Percentiles rank a stretch among this genome's conserved stretches.
These are phyloP conservation scores for Rhyacichthys aspro DNA, from an alignment of 2,797 vertebrate genomes.

Conservation along the genomic window DNA sequence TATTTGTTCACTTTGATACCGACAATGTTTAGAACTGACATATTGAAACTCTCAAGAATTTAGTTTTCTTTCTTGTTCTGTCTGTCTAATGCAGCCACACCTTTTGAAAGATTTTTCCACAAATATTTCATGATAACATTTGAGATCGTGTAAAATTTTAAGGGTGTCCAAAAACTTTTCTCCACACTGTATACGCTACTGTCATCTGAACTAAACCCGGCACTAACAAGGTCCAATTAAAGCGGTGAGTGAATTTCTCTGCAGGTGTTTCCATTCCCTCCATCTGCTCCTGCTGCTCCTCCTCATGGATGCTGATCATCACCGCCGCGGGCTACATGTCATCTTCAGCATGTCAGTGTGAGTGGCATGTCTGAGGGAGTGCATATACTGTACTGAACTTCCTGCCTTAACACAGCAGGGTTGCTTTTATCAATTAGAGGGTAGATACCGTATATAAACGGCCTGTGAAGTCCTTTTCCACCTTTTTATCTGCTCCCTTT, in stretches of 20 bases:
- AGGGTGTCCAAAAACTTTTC: too few relatives aligned
- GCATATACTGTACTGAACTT: constrained; percentile 21
- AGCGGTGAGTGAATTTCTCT: neutral
- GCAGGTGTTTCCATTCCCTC: constrained; percentile 11
- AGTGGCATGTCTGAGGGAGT: constrained; percentile 15
- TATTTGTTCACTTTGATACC: too few relatives aligned
- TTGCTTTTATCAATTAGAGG: constrained; percentile 19
- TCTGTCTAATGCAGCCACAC: too few relatives aligned
- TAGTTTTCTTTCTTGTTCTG: too few relatives aligned
- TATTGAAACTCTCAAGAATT: too few relatives aligned
- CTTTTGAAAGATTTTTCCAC: too few relatives aligned
- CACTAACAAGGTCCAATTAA: constrained; percentile 8
- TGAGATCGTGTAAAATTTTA: too few relatives aligned
- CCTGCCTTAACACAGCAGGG: constrained; percentile 9
- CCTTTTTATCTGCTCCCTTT: too few relatives aligned
- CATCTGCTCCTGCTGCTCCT: constrained; percentile 22
- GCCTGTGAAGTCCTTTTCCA: neutral
- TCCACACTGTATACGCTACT: too few relatives aligned
- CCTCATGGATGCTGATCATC: constrained; percentile 8
- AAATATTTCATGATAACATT: too few relatives aligned
- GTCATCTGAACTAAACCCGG: neutral
- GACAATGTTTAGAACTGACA: too few relatives aligned
- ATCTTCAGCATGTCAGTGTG: constrained; percentile 13
- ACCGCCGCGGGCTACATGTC: constrained; percentile 21
- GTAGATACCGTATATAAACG: neutral